These are phyloP conservation scores for Thelaira solivaga DNA, from an alignment of 2,888 invertebrate species.

Conservation along the genomic window DNA sequence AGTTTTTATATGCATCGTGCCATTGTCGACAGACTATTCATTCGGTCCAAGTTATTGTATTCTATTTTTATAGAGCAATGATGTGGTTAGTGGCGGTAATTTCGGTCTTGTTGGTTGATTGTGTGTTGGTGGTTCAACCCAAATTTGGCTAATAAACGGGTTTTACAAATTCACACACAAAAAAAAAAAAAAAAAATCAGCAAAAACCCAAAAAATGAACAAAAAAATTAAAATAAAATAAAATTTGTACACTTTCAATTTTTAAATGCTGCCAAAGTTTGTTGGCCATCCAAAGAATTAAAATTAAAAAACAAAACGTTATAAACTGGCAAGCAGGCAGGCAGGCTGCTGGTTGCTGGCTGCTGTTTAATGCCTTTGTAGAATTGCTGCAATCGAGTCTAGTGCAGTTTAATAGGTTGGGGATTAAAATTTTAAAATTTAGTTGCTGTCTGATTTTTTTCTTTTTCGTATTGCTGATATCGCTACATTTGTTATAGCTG, in stretches of 20 bases:
- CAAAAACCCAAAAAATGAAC: conserved; percentile 9
- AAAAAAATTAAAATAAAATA: conserved; percentile 8
- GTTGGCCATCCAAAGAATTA: not conserved
- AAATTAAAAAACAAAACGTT: not conserved
- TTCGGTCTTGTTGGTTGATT: conserved; percentile 48
- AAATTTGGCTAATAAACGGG: conserved; percentile 63
- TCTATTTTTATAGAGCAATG: conserved; percentile 56
- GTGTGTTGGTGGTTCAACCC: conserved; percentile 61
- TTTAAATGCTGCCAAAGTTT: conserved; percentile 52
- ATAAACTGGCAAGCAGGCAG: not conserved
- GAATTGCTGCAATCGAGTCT: conserved; percentile 33
- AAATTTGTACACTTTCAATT: conserved; percentile 61
- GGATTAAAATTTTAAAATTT: conserved; percentile 42
- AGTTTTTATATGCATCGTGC: not conserved
- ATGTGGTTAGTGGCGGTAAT: conserved; percentile 57
- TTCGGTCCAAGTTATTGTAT: conserved; percentile 36
- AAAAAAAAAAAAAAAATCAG: too few relatives aligned
- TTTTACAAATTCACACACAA: conserved; percentile 61
- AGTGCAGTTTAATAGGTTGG: conserved; percentile 53
- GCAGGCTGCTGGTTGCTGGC: too few relatives aligned
- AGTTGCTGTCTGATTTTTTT: not conserved
- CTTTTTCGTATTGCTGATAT: not conserved
- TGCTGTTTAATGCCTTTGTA: too few relatives aligned
- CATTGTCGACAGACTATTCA: not conserved
- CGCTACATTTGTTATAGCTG: conserved; percentile 10